These are phyloP conservation scores for Onthophagus sagittarius DNA, from an alignment of 2,888 invertebrate species.

Conservation along the genomic window DNA sequence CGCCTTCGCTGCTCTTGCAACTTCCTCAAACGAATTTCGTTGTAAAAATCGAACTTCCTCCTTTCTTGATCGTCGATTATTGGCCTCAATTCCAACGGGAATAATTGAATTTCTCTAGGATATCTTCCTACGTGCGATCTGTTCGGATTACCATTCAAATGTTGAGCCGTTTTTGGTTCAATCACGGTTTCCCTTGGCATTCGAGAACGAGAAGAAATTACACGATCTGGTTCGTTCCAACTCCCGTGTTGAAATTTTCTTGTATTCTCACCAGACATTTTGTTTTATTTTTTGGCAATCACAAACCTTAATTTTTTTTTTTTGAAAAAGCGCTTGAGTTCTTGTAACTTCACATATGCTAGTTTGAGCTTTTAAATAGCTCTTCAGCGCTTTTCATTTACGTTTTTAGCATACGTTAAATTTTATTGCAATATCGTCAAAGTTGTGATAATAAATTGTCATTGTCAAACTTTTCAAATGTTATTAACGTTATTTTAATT, in stretches of 20 bases:
- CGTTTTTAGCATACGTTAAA: not conserved
- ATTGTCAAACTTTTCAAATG: not conserved
- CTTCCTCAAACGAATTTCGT: not conserved
- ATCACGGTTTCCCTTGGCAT: slow-evolving; percentile 1
- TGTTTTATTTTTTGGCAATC: not conserved
- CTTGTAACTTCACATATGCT: not conserved
- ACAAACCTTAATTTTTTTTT: not conserved
- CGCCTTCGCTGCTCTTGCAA: not conserved
- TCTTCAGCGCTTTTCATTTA: not conserved
- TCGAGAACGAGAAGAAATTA: not conserved
- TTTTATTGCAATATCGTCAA: not conserved
- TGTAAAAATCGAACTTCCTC: not conserved
- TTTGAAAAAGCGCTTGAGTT: not conserved
- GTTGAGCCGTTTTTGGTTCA: slow-evolving; percentile 9
- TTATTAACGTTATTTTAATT: too few relatives aligned
- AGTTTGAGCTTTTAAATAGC: not conserved
- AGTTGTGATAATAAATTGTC: not conserved
- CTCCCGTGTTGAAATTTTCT: not conserved
- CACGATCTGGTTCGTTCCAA: too few relatives aligned
- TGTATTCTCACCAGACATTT: not conserved
- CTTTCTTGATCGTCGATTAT: slow-evolving; percentile 15
- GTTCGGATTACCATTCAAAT: slow-evolving; percentile 14
- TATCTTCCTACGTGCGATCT: slow-evolving; percentile 19
- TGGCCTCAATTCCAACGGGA: slow-evolving; percentile 20
- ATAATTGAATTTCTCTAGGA: slow-evolving; percentile 19